A percentile compares a stretch with the other conserved stretches of the same genome.
These are phyloP conservation scores for Sthenelais limicola DNA, from an alignment of 2,888 invertebrate genomes.

Conservation along the genomic window DNA sequence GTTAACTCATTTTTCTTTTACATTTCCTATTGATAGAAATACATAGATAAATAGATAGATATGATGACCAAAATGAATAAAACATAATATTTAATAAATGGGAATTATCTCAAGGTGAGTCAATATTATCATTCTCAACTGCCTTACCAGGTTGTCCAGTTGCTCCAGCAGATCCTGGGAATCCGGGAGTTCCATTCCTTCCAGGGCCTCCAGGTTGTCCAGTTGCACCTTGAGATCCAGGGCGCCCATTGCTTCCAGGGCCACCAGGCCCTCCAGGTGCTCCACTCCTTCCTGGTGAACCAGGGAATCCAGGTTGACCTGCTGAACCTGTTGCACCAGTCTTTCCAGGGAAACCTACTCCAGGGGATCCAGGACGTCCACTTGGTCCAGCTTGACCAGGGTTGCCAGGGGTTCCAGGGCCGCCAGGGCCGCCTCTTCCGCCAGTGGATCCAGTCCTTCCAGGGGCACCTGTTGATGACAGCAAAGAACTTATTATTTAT, in stretches of 20 bases:
- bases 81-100: no score
- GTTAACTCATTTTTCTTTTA: neutral
- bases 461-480: neutral
- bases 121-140: no score
- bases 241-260: constrained; percentile 15
- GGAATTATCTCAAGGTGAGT: no score
- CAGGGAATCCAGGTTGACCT: constrained; percentile 31
- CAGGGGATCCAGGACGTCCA: constrained; percentile 31
- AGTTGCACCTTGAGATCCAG: constrained; percentile 27
- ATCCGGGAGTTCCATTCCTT: constrained; percentile 35
- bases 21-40: no score
- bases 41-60: no score
- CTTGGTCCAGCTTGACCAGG: constrained; percentile 10
- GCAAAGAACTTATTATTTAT: no score
- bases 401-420: constrained; percentile 14
- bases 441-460: constrained; percentile 14
- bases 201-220: constrained; percentile 41
- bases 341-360: constrained; percentile 27
- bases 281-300: constrained; percentile 28
- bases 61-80: no score
- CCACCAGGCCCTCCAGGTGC: constrained; percentile 27
- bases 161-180: constrained; percentile 37
- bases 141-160: constrained; percentile 44
- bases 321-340: constrained; percentile 34
- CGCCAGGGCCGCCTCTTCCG: constrained; percentile 16